Conservation (phyloP, 1,140 invertebrate genomes). For the Halictus rubicundus region DNA sequence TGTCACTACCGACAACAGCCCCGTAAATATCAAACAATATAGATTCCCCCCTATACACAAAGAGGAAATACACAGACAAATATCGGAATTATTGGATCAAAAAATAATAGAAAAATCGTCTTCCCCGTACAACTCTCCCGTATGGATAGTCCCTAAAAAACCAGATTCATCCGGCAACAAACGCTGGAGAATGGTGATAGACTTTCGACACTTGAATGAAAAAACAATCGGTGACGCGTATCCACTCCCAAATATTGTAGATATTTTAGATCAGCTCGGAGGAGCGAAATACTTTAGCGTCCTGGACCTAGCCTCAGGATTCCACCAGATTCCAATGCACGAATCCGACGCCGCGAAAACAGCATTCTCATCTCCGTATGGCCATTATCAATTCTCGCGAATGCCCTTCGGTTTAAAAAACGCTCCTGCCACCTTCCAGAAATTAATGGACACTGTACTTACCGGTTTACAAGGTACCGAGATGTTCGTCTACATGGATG, state of each 20-base stretch:
- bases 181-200: no score
- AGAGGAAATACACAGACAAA: no score
- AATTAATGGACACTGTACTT: neutral
- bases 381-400: neutral
- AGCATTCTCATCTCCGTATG: conserved; percentile 3
- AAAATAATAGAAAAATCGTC: no score
- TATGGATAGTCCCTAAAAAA: no score
- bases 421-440: neutral
- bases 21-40: no score
- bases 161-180: no score
- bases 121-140: no score
- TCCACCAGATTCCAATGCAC: neutral
- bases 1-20: no score
- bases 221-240: no score
- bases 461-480: neutral
- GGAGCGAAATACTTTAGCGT: conserved; percentile 3
- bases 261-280: conserved; percentile 8
- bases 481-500: conserved; percentile 1
- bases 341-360: neutral
- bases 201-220: no score
- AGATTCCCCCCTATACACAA: no score
- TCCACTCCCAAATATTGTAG: neutral
- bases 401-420: conserved; percentile 14
- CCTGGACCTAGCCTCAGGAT: neutral
- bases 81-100: no score